Evolutionary conservation across 1,140 invertebrate genomes (phyloP).

Genomic region (Trypoxylus dichotomus): DNA sequence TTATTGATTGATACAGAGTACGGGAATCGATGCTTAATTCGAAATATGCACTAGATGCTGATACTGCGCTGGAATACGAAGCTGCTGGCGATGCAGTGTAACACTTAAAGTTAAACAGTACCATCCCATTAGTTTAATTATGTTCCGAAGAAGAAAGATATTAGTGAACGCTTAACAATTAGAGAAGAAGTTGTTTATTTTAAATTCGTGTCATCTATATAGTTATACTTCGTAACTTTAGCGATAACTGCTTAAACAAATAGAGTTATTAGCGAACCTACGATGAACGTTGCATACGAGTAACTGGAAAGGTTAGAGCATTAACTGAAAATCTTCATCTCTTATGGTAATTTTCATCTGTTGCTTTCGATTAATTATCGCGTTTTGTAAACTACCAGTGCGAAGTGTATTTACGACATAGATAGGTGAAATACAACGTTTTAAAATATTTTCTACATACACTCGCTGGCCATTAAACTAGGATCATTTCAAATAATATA

Average conservation of each 20-base stretch:
- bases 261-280: not conserved
- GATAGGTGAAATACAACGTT: not conserved
- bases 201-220: not conserved
- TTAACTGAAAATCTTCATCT: not conserved
- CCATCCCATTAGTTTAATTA: not conserved
- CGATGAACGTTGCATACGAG: not conserved
- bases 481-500: too few relatives aligned
- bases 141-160: not conserved
- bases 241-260: not conserved
- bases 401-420: not conserved
- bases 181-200: not conserved
- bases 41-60: too few relatives aligned
- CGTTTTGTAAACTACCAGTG: not conserved
- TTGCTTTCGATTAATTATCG: slow-evolving; percentile 10
- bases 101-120: not conserved
- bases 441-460: not conserved
- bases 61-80: too few relatives aligned
- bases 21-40: too few relatives aligned
- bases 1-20: too few relatives aligned
- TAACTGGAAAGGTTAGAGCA: not conserved
- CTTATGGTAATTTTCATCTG: not conserved
- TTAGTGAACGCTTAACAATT: not conserved
- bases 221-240: slow-evolving; percentile 7
- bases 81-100: not conserved
- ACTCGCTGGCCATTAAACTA: too few relatives aligned